Conservation (phyloP, 1,140 invertebrate genomes). For the Dendroctonus ponderosae region DNA sequence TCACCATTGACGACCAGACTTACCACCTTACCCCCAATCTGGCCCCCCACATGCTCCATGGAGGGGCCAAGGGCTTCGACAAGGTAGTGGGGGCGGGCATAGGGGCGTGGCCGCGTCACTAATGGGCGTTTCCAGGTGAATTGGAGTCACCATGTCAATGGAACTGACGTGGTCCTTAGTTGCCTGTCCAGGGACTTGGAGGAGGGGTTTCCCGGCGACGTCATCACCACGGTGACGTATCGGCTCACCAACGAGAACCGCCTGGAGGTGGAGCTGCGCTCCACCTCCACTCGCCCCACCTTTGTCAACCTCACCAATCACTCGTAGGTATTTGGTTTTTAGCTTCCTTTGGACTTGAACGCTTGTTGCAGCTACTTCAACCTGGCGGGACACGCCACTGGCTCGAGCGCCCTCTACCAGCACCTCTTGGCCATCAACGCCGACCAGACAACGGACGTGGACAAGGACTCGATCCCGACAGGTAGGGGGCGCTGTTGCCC, state of each 20-base stretch:
- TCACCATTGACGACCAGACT: constrained; percentile 65
- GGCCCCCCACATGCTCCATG: constrained; percentile 77
- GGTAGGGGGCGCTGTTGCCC: constrained; percentile 55
- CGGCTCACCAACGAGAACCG: constrained; percentile 70
- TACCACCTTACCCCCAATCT: constrained; percentile 75
- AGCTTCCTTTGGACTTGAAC: not conserved
- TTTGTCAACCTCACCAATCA: constrained; percentile 92
- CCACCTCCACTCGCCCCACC: constrained; percentile 74
- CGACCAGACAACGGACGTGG: constrained; percentile 73
- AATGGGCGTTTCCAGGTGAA: constrained; percentile 27
- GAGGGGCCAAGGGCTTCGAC: constrained; percentile 83
- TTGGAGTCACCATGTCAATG: constrained; percentile 45
- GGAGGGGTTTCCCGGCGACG: constrained; percentile 83
- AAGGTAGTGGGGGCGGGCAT: constrained; percentile 58
- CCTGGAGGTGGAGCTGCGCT: constrained; percentile 69
- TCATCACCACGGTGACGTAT: constrained; percentile 68
- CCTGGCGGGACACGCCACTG: constrained; percentile 74
- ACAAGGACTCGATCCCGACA: constrained; percentile 72
- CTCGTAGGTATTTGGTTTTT: constrained; percentile 50
- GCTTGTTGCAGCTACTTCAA: constrained; percentile 75
- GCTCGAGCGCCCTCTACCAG: constrained; percentile 61
- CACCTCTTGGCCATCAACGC: constrained; percentile 75
- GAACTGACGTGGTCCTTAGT: constrained; percentile 49
- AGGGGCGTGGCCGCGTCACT: not conserved
- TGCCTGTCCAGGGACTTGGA: constrained; percentile 64